Base-by-base conservation (phyloP, 2,888 invertebrate genomes). In the Acleris literana region DNA sequence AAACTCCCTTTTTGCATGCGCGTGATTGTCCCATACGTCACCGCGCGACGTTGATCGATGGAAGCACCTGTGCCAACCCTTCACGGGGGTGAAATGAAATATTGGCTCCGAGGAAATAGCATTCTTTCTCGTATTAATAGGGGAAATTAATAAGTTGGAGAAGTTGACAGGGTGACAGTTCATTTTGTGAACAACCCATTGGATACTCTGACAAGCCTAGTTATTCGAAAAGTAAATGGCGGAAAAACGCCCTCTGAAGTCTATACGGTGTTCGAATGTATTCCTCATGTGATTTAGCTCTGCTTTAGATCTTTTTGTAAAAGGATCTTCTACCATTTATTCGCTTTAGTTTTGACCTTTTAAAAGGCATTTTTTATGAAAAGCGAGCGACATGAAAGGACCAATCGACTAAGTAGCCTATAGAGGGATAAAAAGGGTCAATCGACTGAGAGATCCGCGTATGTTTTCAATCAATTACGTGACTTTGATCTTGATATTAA, bases 21-120 rank as follows among this genome's bases (percentile, higher is more conserved):
- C 78, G 76, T 80, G 86, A 87, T 90, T 90, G 90, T 91, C 90
- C 85, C 89, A 90, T 91, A 91, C 89, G 92, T 92, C 92, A 92
- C 87, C 86, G 89, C 85, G 85, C 64, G 88, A 92, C 91, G 77
- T 87, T 90, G 92, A 92, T 90, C 73, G 91, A 92, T 91, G 78
- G 81, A 68, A 74, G 87, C 92, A 92, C 91, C 92, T 92, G 92
- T 81, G 80, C 73, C 76, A 76, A 82, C 87, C 87, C 85, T 85
- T 81, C 65, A 64, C 74, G 62, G 44, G 56, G 66, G 55, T 51
- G 44, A 53, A 53, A 66, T 66, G 66, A 66, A 57, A 61, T 65
- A 65, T 61, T 51, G 51, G 51, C 55, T 64, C 39, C 17, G 3
- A 48, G 58, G 33, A 20, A 59, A 59, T 33, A 53, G 22, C 44